Base-by-base conservation (phyloP, 1,140 invertebrate species). In the Subanguina moxae region DNA sequence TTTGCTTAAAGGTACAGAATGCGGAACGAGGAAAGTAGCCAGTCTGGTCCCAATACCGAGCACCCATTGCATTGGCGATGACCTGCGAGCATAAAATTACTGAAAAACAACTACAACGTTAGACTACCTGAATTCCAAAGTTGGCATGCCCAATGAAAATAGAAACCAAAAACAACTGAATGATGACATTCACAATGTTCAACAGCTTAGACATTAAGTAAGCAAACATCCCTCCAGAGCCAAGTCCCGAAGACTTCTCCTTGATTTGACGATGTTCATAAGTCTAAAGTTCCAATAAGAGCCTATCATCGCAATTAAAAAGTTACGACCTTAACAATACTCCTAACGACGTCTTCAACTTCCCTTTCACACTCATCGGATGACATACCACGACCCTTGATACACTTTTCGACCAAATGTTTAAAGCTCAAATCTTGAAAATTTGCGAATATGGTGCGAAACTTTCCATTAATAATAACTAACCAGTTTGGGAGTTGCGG, bases 1-100 rank as follows among this genome's bases (percentile, higher is more conserved):
- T 61, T 19, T 30, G 27, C 58, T 21, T 30, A n/a, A 61, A 61
- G n/a, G 27, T 61, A 28, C 58, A 61, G 58, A 61, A 25, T 13
- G 57, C 11, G n/a, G 3, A n/a, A 8, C 5, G 58, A 19, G 58
- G 58, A 61, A 61, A 61, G 21, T 32, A 61, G 28, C 27, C 58
- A 28, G 27, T 43, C 58, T 30, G 38, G 13, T 19, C 27, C 28
- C 38, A 43, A 61, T 43, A 25, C n/a, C 8, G 19, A 19, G 3
- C 27, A 25, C 8, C 58, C n/a, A 61, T n/a, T 19, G 58, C 58
- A 43, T 61, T 30, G 19, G 3, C 58, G 19, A 61, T 61, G 3
- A 61, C 28, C 28, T 61, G 19, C 3, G 27, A 43, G 13, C 13
- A 61, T 5, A 13, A 13, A n/a, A 32, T 61, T 7, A 61, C 3